Conservation (phyloP, 1,140 invertebrate species). For the Aphaenogaster rudis region DNA sequence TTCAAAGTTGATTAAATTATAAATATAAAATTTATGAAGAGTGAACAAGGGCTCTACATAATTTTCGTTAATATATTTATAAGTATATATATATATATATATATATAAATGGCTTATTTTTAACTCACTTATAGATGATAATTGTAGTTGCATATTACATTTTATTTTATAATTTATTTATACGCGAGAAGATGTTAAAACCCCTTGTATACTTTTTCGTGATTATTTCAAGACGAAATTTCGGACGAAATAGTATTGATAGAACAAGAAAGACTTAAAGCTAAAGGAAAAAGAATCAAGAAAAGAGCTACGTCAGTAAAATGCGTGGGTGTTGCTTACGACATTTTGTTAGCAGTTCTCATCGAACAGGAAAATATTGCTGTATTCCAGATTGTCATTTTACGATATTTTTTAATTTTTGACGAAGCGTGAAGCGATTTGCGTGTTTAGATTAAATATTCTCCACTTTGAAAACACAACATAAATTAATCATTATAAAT, state of each 20-base stretch:
- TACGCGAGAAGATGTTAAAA: background rate
- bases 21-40: background rate
- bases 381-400: background rate
- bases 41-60: background rate
- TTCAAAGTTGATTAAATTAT: background rate
- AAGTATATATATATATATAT: background rate
- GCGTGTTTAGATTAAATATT: background rate
- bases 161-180: slow-evolving; percentile 3
- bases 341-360: background rate
- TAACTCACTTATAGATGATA: background rate
- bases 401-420: background rate
- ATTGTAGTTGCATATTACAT: background rate
- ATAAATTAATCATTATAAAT: background rate
- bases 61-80: background rate
- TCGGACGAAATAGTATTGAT: background rate
- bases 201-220: background rate
- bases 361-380: background rate
- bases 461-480: background rate
- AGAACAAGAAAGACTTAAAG: background rate
- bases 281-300: background rate
- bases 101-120: background rate
- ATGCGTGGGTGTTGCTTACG: slow-evolving; percentile 10
- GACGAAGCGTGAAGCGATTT: background rate
- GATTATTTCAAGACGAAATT: background rate
- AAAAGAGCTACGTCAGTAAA: background rate